phyloP scores from a whole-genome alignment of 2,888 invertebrate genomes.

The Oscheius sp. region DNA sequence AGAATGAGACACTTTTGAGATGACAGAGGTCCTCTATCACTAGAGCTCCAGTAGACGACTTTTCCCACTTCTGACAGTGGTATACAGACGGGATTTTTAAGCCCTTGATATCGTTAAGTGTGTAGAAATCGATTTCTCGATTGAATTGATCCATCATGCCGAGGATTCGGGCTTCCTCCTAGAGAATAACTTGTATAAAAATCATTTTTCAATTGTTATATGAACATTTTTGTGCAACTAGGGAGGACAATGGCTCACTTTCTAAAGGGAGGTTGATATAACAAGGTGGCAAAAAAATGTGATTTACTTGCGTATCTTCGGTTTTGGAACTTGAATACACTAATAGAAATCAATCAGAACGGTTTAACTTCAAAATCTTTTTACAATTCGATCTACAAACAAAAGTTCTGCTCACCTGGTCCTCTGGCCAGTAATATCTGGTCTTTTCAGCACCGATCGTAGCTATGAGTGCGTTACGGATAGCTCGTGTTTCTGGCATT shows the following conservation, averaged over 20 bases:
- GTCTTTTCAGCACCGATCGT: conserved; percentile 42
- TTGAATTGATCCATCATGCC: conserved; percentile 50
- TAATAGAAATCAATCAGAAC: no score
- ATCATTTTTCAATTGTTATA: no score
- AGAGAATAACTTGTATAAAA: background rate
- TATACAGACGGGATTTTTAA: conserved; percentile 42
- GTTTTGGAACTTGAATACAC: no score
- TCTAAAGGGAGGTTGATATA: no score
- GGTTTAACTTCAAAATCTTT: no score
- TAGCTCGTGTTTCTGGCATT: conserved; percentile 53
- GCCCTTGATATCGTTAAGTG: conserved; percentile 44
- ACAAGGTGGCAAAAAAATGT: no score
- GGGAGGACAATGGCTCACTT: no score
- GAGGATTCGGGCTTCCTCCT: conserved; percentile 47
- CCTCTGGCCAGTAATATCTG: conserved; percentile 7
- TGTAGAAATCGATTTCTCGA: conserved; percentile 50
- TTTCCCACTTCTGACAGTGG: conserved; percentile 44
- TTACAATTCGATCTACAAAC: background rate
- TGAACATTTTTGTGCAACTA: no score
- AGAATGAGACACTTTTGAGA: conserved; percentile 52
- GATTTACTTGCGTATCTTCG: no score
- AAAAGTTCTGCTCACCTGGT: background rate
- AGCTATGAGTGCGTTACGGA: conserved; percentile 45
- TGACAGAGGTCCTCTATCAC: conserved; percentile 50
- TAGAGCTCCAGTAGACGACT: conserved; percentile 41